phyloP scores from a whole-genome alignment of 2,113 vertebrate genomes.

The Psammodynastes pulverulentus region DNA sequence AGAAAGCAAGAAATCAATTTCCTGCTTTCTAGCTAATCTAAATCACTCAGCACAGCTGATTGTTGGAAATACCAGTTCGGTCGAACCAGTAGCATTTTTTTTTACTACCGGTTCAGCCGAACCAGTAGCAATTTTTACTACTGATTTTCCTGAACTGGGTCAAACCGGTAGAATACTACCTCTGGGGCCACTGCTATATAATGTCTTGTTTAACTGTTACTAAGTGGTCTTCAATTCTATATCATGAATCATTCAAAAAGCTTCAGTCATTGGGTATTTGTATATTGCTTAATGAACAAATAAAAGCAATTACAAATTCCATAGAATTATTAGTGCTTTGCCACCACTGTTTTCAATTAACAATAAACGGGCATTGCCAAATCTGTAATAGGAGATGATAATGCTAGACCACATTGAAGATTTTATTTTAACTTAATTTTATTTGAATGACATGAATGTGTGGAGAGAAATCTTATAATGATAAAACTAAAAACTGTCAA shows the following conservation, averaged over 20 bases:
- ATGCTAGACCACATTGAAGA: not conserved
- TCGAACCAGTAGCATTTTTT: too few relatives aligned
- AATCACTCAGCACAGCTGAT: too few relatives aligned
- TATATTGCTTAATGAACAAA: not conserved
- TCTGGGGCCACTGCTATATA: not conserved
- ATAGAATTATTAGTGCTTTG: conserved; percentile 37
- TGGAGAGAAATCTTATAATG: conserved; percentile 10
- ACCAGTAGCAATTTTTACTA: too few relatives aligned
- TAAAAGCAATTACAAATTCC: conserved; percentile 38
- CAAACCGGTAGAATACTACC: too few relatives aligned
- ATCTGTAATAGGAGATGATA: not conserved
- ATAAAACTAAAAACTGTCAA: conserved; percentile 54
- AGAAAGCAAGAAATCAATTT: too few relatives aligned
- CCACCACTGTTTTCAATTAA: not conserved
- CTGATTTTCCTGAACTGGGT: too few relatives aligned
- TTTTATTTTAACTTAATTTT: not conserved
- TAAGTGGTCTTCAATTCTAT: not conserved
- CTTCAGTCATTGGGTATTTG: not conserved
- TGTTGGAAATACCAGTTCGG: too few relatives aligned
- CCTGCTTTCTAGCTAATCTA: too few relatives aligned
- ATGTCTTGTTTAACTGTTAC: not conserved
- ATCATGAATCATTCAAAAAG: not conserved
- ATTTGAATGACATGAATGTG: not conserved
- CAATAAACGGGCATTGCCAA: not conserved
- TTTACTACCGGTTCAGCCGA: too few relatives aligned